Evolutionary conservation across 2,113 vertebrate species (phyloP).

Genomic region (Salvelinus alpinus): DNA sequence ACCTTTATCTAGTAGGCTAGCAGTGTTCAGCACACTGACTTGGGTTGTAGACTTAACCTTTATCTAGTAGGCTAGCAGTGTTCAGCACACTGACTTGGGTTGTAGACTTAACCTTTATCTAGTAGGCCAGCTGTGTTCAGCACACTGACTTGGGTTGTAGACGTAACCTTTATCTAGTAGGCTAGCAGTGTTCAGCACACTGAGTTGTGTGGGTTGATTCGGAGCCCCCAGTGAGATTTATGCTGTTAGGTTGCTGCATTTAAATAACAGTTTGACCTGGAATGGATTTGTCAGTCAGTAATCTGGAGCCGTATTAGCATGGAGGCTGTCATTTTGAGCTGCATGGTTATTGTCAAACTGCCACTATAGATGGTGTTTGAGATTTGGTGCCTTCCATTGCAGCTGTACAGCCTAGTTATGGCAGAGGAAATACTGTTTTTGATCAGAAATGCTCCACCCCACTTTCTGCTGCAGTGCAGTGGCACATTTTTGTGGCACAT

Average conservation of each 20-base stretch:
- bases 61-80: too few species aligned
- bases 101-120: too few species aligned
- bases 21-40: too few species aligned
- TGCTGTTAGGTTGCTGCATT: background rate
- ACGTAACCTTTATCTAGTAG: too few species aligned
- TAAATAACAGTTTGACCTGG: background rate
- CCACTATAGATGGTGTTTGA: background rate
- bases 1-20: too few species aligned
- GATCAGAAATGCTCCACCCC: constrained; percentile 2
- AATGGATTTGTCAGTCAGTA: background rate
- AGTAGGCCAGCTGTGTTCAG: too few species aligned
- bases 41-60: too few species aligned
- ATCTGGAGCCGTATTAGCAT: background rate
- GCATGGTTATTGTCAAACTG: background rate
- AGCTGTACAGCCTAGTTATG: background rate
- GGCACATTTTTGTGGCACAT: background rate
- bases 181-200: too few species aligned
- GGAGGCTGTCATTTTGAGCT: background rate
- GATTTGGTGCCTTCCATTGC: background rate
- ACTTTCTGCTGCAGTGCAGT: constrained; percentile 25
- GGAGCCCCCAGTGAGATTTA: too few species aligned
- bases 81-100: too few species aligned
- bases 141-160: too few species aligned
- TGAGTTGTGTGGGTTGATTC: too few species aligned
- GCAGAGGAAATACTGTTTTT: background rate